Conservation (phyloP, 2,113 vertebrate genomes). For the Emydura subglobosa region DNA sequence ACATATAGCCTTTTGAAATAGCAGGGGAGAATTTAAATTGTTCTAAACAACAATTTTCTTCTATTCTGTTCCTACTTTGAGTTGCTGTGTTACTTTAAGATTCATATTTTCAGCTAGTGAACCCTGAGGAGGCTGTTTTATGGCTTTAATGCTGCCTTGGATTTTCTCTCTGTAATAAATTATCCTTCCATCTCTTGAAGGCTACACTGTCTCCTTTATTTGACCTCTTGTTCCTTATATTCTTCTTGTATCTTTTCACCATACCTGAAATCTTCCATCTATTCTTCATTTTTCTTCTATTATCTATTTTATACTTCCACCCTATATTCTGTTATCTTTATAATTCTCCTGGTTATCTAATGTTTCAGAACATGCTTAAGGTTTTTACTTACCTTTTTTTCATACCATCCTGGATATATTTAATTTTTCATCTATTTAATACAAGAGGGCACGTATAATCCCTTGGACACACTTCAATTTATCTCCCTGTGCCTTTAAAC, state of each 20-base stretch:
- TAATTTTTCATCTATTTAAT: constrained; percentile 6
- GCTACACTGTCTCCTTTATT: not conserved
- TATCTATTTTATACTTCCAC: not conserved
- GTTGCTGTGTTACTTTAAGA: not conserved
- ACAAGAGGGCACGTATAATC: not conserved
- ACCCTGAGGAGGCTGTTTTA: not conserved
- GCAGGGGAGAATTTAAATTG: not conserved
- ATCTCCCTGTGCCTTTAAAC: not conserved
- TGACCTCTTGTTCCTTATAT: not conserved
- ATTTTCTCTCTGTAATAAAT: not conserved
- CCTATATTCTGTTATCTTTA: not conserved
- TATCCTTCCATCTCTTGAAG: not conserved
- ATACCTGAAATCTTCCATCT: not conserved
- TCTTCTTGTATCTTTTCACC: constrained; percentile 4
- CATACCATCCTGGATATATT: not conserved
- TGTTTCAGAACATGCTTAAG: not conserved
- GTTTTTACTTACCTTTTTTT: not conserved
- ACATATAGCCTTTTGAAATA: not conserved
- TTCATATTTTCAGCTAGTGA: not conserved
- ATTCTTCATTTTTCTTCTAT: not conserved
- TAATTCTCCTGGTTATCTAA: not conserved
- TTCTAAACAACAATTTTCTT: not conserved
- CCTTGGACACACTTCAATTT: not conserved
- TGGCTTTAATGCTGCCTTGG: not conserved
- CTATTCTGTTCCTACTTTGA: not conserved